phyloP scores from a whole-genome alignment of 1,140 invertebrate genomes.

The Battus philenor region DNA sequence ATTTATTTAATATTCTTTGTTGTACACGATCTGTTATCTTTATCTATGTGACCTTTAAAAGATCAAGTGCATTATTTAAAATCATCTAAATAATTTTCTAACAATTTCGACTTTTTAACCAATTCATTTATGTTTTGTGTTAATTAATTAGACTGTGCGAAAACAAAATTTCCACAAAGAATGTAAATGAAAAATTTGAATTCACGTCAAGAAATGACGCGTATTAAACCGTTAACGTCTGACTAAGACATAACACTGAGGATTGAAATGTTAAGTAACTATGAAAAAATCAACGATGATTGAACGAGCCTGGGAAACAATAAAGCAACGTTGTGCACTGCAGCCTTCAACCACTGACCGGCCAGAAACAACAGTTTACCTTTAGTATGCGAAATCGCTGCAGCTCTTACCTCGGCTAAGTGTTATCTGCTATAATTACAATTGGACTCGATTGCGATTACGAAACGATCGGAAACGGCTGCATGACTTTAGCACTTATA shows the following conservation, averaged over 20 bases:
- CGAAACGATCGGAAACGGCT: constrained; percentile 5
- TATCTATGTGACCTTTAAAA: too few species aligned
- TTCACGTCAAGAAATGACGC: too few species aligned
- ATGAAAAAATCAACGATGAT: constrained; percentile 2
- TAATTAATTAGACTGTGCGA: too few species aligned
- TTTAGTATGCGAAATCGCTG: constrained; percentile 24
- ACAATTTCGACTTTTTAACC: too few species aligned
- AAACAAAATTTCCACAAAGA: too few species aligned
- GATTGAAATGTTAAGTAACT: constrained; percentile 6
- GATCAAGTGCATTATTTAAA: too few species aligned
- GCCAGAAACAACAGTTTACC: constrained; percentile 10
- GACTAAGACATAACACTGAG: neutral
- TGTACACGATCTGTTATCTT: too few species aligned
- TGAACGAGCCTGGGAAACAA: constrained; percentile 15
- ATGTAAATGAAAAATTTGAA: too few species aligned
- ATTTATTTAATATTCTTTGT: too few species aligned
- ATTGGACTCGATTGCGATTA: constrained; percentile 25
- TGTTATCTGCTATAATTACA: constrained; percentile 29
- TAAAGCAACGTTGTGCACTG: constrained; percentile 6
- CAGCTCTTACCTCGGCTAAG: constrained; percentile 20
- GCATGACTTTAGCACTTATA: neutral
- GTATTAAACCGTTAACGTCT: too few species aligned
- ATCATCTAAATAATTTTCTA: too few species aligned
- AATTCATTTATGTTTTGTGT: too few species aligned
- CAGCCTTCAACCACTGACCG: constrained; percentile 18